phyloP scores from a whole-genome alignment of 2,113 vertebrate genomes.

The Zosterops borbonicus region DNA sequence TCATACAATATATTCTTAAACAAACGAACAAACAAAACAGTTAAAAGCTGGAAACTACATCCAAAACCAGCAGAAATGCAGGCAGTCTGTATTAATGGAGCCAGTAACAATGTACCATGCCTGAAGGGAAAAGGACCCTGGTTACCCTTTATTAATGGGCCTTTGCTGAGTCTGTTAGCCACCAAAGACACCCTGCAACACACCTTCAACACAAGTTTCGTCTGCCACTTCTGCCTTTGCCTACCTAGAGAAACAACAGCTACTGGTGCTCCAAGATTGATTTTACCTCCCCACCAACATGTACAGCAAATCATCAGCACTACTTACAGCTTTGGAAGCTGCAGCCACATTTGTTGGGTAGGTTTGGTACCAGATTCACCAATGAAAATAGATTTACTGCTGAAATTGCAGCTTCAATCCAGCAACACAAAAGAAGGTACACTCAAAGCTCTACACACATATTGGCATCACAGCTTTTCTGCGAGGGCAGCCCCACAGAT shows the following conservation, averaged over 20 bases:
- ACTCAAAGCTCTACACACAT: not conserved
- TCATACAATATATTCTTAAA: not conserved
- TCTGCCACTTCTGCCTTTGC: not conserved
- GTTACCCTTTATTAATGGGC: not conserved
- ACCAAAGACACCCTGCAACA: not conserved
- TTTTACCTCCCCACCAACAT: not conserved
- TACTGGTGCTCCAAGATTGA: not conserved
- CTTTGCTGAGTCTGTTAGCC: not conserved
- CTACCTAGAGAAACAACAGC: not conserved
- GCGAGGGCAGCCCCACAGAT: not conserved
- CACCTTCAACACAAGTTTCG: not conserved
- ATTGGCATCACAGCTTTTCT: not conserved
- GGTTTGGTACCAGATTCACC: not conserved
- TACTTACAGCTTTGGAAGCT: not conserved
- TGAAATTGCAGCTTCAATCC: not conserved
- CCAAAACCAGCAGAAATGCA: not conserved
- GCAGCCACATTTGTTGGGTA: not conserved
- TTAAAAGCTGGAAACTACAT: not conserved
- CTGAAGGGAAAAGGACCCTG: not conserved
- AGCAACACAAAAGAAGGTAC: not conserved
- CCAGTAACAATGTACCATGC: not conserved
- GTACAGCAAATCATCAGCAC: not conserved
- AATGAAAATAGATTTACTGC: not conserved
- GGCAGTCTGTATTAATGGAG: not conserved
- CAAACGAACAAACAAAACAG: not conserved